Percentiles rank a stretch among this genome's conserved stretches.
Conservation (phyloP, 2,113 vertebrate species). For the Oreochromis spilurus region DNA sequence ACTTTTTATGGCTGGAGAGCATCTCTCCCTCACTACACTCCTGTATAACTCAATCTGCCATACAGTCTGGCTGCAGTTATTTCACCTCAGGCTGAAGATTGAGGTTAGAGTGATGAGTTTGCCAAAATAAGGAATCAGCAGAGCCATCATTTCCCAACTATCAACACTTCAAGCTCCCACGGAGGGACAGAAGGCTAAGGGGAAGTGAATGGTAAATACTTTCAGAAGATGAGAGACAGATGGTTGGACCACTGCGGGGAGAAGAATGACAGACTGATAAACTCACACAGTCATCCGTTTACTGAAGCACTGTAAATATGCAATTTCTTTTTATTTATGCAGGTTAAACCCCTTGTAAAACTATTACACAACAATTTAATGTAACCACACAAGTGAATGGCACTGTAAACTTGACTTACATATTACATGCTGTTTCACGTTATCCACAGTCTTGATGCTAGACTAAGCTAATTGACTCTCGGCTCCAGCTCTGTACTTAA, state of each 20-base stretch:
- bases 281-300: not conserved
- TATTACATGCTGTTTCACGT: not conserved
- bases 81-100: not conserved
- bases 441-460: not conserved
- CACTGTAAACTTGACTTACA: not conserved
- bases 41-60: not conserved
- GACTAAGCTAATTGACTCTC: not conserved
- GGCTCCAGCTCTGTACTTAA: not conserved
- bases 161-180: constrained; percentile 37
- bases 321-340: not conserved
- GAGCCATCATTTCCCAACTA: constrained; percentile 26
- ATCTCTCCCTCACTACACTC: not conserved
- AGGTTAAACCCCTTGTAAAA: not conserved
- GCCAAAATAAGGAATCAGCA: constrained; percentile 18
- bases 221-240: constrained; percentile 40
- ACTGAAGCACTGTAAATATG: not conserved
- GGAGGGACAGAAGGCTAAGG: constrained; percentile 18
- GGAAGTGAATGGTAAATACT: constrained; percentile 28
- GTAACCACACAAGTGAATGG: not conserved
- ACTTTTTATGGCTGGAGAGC: not conserved
- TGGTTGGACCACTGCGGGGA: not conserved
- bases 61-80: not conserved
- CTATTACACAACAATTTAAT: not conserved
- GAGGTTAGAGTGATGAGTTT: constrained; percentile 12
- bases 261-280: constrained; percentile 1